Evolutionary conservation across 2,113 vertebrate species (phyloP).

Genomic region (Sinocyclocheilus rhinocerous): DNA sequence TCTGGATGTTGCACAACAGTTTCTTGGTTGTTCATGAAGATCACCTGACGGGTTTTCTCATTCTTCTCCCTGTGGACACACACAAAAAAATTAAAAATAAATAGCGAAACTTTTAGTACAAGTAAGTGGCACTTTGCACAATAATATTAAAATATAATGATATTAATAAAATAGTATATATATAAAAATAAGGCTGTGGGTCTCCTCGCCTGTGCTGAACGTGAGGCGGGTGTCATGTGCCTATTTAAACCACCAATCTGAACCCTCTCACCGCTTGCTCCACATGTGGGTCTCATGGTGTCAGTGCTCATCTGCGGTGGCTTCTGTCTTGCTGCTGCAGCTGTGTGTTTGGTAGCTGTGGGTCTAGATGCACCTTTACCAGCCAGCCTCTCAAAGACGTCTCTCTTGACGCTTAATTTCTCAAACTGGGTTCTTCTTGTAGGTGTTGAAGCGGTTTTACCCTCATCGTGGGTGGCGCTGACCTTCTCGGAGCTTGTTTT

Average conservation of each 20-base stretch:
- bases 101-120: background rate
- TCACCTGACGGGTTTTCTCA: slow-evolving; percentile 78
- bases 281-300: slow-evolving; percentile 43
- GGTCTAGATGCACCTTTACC: slow-evolving; percentile 63
- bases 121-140: too few species aligned
- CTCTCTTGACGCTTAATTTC: slow-evolving; percentile 67
- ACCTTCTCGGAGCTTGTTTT: background rate
- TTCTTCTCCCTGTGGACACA: slow-evolving; percentile 79
- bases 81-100: background rate
- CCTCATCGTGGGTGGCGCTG: slow-evolving; percentile 42
- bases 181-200: background rate
- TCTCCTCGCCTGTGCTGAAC: slow-evolving; percentile 53
- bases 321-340: slow-evolving; percentile 63
- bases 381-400: slow-evolving; percentile 61
- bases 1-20: slow-evolving; percentile 81
- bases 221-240: background rate
- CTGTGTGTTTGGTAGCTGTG: background rate
- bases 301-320: slow-evolving; percentile 57
- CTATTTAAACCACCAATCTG: slow-evolving; percentile 21
- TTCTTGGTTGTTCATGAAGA: slow-evolving; percentile 83
- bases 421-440: slow-evolving; percentile 65
- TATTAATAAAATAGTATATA: too few species aligned
- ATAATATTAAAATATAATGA: background rate
- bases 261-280: slow-evolving; percentile 48
- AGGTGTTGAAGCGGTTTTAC: slow-evolving; percentile 62